A percentile compares a stretch with the other conserved stretches of the same genome.
Conservation (phyloP, 2,888 invertebrate species). For the Ochropleura plecta region DNA sequence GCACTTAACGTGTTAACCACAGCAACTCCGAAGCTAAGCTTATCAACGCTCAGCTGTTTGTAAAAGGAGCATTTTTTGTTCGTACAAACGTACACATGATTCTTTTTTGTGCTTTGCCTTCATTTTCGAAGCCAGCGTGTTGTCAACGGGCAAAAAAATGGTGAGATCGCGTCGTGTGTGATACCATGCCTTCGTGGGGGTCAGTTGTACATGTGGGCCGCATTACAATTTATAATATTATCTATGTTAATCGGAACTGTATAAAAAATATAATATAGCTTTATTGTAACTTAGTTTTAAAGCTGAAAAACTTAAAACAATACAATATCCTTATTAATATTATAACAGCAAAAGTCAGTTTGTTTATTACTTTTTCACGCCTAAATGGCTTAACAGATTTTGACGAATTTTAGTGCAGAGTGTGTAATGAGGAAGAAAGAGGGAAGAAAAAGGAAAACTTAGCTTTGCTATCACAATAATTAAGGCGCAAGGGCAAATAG, state of each 20-base stretch:
- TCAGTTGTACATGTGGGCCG: conserved; percentile 68
- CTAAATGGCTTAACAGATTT: too few relatives aligned
- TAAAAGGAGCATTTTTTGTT: conserved; percentile 77
- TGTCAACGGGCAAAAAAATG: conserved; percentile 80
- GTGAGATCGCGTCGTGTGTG: conserved; percentile 81
- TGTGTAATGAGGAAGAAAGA: too few relatives aligned
- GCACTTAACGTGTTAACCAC: too few relatives aligned
- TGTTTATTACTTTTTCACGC: too few relatives aligned
- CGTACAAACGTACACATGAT: conserved; percentile 73
- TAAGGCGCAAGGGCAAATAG: too few relatives aligned
- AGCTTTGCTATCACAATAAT: too few relatives aligned
- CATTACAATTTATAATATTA: conserved; percentile 51
- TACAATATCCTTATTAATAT: too few relatives aligned
- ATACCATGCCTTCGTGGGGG: conserved; percentile 81
- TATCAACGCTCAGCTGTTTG: conserved; percentile 85
- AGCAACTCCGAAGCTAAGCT: conserved; percentile 46
- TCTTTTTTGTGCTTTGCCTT: conserved; percentile 73
- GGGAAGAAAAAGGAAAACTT: too few relatives aligned
- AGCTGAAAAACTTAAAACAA: background rate
- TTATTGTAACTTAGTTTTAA: conserved; percentile 1
- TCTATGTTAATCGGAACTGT: conserved; percentile 36
- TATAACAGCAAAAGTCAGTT: too few relatives aligned
- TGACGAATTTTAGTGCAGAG: too few relatives aligned
- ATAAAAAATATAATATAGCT: conserved; percentile 20
- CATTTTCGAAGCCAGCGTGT: conserved; percentile 68